Base-by-base conservation (phyloP, 2,113 vertebrate species). In the Hippocampus abdominalis region DNA sequence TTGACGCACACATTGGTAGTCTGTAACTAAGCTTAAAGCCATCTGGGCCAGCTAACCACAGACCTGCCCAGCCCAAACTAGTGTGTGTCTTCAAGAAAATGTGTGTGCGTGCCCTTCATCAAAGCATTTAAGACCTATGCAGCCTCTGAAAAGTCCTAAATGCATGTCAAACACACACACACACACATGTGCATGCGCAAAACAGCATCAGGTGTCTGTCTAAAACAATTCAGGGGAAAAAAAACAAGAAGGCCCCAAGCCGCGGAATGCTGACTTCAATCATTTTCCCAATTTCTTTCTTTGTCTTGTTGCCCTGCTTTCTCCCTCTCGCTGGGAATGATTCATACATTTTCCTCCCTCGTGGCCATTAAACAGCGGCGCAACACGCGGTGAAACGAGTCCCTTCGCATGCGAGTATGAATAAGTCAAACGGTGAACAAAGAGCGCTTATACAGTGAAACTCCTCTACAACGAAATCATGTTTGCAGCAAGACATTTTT, bases 341-440 rank as follows among this genome's bases (percentile, higher is more conserved):
- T 88, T 91, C 91, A 89, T 86, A 90, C 79, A 86, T 91, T 92
- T 87, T 82, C 91, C 93, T 93, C 93, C 93, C 92, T 90, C 87
- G 89, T 91, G 80, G 92, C 89, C 92, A 91, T 81, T 84, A 84
- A 79, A 80, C 84, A 79, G 75, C 84, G 68, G 75, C 76, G 70
- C 77, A 71, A 74, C 12, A 16, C 57, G 66, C 18, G 29, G 59
- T 21, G 63, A 66, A 10, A 20, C 16, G 39, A 53, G 72, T 53
- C 18, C n/a, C 15, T 15, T 36, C 8, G 27, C 36, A 70, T 46
- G 18, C 39, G 9, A 66, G 69, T 46, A 67, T 66, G 76, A 75
- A 65, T 57, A 70, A 64, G 32, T 67, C 51, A 79, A 84, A 79
- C 42, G 66, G 71, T n/a, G 27, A 40, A 42, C 36, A 16, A 68